Base-by-base conservation (phyloP, 2,888 invertebrate genomes). In the Slavum lentiscoides region DNA sequence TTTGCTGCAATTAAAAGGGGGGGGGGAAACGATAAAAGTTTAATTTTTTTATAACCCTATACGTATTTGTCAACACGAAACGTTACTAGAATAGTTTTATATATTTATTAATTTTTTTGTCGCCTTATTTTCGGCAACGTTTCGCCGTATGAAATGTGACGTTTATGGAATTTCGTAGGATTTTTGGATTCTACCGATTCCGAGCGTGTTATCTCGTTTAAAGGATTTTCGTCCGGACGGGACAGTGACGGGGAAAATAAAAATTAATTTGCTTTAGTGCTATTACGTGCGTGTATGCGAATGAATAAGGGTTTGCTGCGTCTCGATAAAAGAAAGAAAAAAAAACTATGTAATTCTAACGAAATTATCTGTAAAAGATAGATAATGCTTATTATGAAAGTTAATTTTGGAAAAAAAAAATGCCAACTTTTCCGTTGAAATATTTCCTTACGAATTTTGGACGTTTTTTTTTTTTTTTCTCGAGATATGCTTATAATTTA, bases 261-360 rank as follows among this genome's bases (percentile, higher is more conserved):
- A 75, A 76, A 68, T 68, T 49, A 76, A 68, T 76, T 58, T 68
- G 43, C n/a, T 30, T 59, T 59, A 75, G 75, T 67, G 67, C 43
- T 75, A 67, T 68, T 67, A 23, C 68, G 15, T 23, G 39, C 9
- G 37, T 64, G 37, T 37, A 21, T 11, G n/a, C 23, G 17, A 39
- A 39, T 66, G 55, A 37, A 74, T 58, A 66, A 15, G 21, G 6
- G 9, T 58, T 66, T 67, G 39, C 49, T 76, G 30, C 30, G 30
- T 30, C 30, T 30, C 30, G 30, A 30, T 30, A 30, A 30, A 30
- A 30, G 30, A 30, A 30, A 30, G 59, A 59, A 43, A 49, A 75
- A 17, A 58, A 55, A 55, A 66, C 58, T 7, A 66, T 58, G 30
- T 67, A 68, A 76, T 37, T 68, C 49, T 30, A 30, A 49, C 59